phyloP scores from a whole-genome alignment of 2,797 vertebrate species.

The Brachyrhaphis roseni region DNA sequence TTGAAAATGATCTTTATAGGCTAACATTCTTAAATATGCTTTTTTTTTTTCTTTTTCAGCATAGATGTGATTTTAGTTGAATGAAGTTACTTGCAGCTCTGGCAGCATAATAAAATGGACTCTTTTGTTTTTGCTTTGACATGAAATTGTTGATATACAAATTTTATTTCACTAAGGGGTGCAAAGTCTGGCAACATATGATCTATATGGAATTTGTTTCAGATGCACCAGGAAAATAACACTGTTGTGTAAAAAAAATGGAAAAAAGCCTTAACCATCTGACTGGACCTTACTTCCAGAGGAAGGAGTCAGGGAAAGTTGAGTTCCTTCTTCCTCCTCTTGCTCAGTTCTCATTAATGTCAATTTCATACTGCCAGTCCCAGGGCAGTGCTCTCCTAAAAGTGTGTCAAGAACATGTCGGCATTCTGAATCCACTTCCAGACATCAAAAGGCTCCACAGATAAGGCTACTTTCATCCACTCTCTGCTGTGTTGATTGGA shows the following conservation, averaged over 20 bases:
- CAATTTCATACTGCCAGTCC: constrained; percentile 77
- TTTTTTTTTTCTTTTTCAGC: not conserved
- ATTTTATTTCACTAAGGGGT: not conserved
- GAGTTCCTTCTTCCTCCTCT: constrained; percentile 55
- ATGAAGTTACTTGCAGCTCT: not conserved
- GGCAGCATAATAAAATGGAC: not conserved
- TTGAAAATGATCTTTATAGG: not conserved
- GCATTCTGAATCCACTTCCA: constrained; percentile 64
- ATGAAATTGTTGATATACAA: not conserved
- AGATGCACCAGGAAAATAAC: constrained; percentile 20
- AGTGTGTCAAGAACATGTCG: constrained; percentile 62
- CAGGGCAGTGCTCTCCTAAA: constrained; percentile 57
- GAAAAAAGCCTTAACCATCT: constrained; percentile 10
- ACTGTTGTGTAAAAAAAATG: constrained; percentile 15
- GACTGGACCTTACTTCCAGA: constrained; percentile 44
- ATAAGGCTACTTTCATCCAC: constrained; percentile 66
- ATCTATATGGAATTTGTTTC: no score
- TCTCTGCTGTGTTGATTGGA: constrained; percentile 18
- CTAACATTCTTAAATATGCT: not conserved
- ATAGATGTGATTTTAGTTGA: not conserved
- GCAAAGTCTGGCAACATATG: not conserved
- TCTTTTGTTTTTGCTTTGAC: not conserved
- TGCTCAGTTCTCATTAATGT: constrained; percentile 79
- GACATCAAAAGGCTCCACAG: constrained; percentile 70
- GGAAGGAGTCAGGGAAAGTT: constrained; percentile 68